Evolutionary conservation across 2,113 vertebrate genomes (phyloP).

Genomic region (Pardalotus punctatus): DNA sequence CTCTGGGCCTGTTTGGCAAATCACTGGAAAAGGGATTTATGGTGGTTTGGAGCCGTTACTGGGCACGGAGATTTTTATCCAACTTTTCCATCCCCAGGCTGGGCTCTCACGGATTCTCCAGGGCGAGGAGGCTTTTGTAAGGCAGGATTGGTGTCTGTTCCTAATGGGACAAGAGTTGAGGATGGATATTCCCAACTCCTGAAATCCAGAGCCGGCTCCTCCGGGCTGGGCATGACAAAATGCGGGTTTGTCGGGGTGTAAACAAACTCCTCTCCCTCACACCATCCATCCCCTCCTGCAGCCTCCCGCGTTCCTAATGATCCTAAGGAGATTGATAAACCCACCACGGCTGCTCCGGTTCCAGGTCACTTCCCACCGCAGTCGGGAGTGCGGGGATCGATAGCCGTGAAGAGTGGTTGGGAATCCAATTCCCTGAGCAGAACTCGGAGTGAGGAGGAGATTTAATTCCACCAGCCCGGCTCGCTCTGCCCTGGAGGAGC

Average conservation of each 20-base stretch:
- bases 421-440: constrained; percentile 49
- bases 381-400: constrained; percentile 48
- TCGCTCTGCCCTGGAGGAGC: neutral
- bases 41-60: fast-evolving
- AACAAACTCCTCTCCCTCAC: neutral
- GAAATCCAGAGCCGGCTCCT: neutral
- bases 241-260: too few species aligned
- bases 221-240: neutral
- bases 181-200: neutral
- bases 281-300: neutral
- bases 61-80: neutral
- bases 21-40: neutral
- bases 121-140: neutral
- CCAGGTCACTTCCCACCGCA: constrained; percentile 29
- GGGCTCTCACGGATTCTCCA: neutral
- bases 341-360: constrained; percentile 12
- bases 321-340: constrained; percentile 50
- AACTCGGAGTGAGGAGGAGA: neutral
- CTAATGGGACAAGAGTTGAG: neutral
- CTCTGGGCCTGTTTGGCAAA: too few species aligned
- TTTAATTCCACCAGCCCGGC: neutral
- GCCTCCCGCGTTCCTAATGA: neutral
- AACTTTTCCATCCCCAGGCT: neutral
- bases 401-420: constrained; percentile 29
- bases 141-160: neutral